Conservation (phyloP, 1,140 invertebrate species). For the Aporrectodea caliginosa region DNA sequence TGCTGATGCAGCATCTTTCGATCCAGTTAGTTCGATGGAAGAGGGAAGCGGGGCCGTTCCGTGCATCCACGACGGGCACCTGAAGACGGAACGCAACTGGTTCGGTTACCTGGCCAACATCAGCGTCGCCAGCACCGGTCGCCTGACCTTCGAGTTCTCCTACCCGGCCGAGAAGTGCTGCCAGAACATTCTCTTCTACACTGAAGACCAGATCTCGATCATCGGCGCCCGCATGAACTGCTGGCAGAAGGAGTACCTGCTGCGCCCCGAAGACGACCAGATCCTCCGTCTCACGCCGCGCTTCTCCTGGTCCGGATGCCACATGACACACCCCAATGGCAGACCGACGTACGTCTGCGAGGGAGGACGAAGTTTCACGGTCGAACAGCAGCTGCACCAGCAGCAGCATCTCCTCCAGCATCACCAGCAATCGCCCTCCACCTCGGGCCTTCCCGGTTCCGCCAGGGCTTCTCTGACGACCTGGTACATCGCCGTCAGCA, state of each 20-base stretch:
- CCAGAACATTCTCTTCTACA: slow-evolving; percentile 23
- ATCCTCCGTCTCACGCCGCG: slow-evolving; percentile 25
- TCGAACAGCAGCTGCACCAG: not conserved
- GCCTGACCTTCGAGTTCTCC: slow-evolving; percentile 20
- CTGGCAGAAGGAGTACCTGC: slow-evolving; percentile 27
- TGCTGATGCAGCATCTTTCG: no score
- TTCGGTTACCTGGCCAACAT: slow-evolving; percentile 28
- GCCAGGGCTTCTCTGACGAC: not conserved
- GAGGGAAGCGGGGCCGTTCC: no score
- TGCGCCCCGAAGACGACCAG: slow-evolving; percentile 27
- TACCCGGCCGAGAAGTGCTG: slow-evolving; percentile 22
- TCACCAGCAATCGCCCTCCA: not conserved
- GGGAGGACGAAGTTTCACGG: slow-evolving; percentile 26
- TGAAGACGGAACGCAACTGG: slow-evolving; percentile 17
- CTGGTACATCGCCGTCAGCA: slow-evolving; percentile 20
- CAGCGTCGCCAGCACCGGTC: slow-evolving; percentile 15
- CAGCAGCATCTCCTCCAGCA: not conserved
- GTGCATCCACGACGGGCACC: slow-evolving; percentile 27
- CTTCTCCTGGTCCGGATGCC: slow-evolving; percentile 29
- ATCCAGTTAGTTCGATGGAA: no score
- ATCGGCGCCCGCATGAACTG: slow-evolving; percentile 23
- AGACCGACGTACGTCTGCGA: slow-evolving; percentile 18
- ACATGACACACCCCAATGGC: slow-evolving; percentile 9
- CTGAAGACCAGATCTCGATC: slow-evolving; percentile 17
- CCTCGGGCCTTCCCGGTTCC: not conserved